Evolutionary conservation across 1,140 invertebrate genomes (phyloP), one percentile per base, ranked within the genome.

Genomic region (Anthonomus grandis): DNA sequence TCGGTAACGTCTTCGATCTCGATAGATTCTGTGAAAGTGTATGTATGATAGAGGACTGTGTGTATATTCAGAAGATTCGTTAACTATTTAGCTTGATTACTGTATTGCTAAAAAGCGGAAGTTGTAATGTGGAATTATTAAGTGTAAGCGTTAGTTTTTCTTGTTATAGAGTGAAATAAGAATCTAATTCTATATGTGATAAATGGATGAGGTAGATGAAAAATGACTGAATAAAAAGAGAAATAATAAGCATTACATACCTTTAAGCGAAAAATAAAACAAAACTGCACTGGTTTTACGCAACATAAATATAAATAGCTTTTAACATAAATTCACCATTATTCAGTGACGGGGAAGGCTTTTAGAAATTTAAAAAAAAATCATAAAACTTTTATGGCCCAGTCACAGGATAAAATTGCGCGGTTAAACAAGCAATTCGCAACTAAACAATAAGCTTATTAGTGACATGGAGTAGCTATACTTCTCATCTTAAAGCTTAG

Each of bases 1-100:
- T 66, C 68, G 48, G 48, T 58, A 37, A 70, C 67, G 65, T 73
- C 71, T 58, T 70, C 68, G 56, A 68, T 67, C 65, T 73, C 72
- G 62, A 70, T 50, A 69, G 64, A 74, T 76, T 78, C 76, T 78
- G 76, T 78, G 75, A 72, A 76, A 75, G 70, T 76, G 72, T 70
- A 60, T 63, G 64, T 67, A 68, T 64, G 60, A 68, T 65, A 66
- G 67, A 57, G 45, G 54, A 48, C 31, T 31, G 47, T 39, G 54
- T 58, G 48, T 58, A 19, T 50, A 23, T 42, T 48, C 34, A 18
- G 18, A 41, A 22, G n/a, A 44, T 31, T 9, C 13, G 2, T 8
- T 44, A 48, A 41, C 13, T 25, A 41, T 39, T 31, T 25, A 38
- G 38, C 25, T 22, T 47, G 53, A 31, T 41, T 56, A 48, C 53